phyloP scores from a whole-genome alignment of 2,888 invertebrate genomes.

The Hemistola chrysoprasaria region DNA sequence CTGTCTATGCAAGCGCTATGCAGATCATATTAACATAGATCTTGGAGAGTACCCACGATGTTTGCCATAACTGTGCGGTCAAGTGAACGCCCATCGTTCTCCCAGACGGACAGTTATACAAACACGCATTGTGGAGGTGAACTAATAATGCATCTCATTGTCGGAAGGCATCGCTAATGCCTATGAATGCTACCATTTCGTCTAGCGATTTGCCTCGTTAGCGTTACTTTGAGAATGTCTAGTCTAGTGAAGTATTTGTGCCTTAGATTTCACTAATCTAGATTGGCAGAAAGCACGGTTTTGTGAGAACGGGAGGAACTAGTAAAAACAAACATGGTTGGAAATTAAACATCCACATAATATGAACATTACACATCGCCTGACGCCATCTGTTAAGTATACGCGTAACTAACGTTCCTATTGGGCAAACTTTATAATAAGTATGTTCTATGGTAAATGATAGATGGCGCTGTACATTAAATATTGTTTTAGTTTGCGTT shows the following conservation, averaged over 20 bases:
- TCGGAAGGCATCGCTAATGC: slow-evolving; percentile 58
- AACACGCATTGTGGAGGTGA: slow-evolving; percentile 66
- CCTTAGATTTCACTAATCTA: no score
- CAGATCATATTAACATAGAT: slow-evolving; percentile 76
- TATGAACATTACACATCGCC: no score
- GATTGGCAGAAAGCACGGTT: no score
- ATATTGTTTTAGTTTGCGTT: no score
- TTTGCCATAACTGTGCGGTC: slow-evolving; percentile 75
- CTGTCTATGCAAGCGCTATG: slow-evolving; percentile 59
- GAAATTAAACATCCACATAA: no score
- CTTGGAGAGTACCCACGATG: slow-evolving; percentile 50
- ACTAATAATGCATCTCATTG: slow-evolving; percentile 76
- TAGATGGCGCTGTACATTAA: slow-evolving; percentile 31
- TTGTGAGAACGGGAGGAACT: no score
- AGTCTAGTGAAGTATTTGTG: no score
- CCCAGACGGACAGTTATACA: slow-evolving; percentile 70
- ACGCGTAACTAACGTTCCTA: neutral
- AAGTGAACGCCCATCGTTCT: slow-evolving; percentile 66
- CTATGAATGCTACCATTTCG: slow-evolving; percentile 52
- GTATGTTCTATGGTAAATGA: neutral
- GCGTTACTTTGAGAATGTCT: neutral
- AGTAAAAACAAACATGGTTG: no score
- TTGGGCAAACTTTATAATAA: no score
- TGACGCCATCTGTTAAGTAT: slow-evolving; percentile 29
- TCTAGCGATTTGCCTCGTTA: neutral